Base-by-base conservation (phyloP, 2,888 invertebrate genomes). In the Adela reaumurella region DNA sequence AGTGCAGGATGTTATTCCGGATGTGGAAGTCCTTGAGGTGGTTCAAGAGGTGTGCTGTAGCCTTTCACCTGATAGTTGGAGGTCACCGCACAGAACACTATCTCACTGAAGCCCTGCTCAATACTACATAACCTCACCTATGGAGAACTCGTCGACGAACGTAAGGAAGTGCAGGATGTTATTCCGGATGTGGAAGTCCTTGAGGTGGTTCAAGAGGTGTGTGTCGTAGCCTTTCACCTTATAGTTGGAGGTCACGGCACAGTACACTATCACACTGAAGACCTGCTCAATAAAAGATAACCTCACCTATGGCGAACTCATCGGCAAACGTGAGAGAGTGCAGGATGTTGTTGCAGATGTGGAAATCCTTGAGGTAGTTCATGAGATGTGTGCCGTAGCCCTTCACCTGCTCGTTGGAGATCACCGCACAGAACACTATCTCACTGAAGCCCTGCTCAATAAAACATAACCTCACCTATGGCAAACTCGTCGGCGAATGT, bases 381-480 rank as follows among this genome's bases (percentile, higher is more conserved):
- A 99, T 99, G 0, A n/a, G n/a, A n/a, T 94, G 93, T n/a, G n/a
- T n/a, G 96, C 99, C 98, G 69, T 99, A 99, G 3, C 98, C 98
- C 69, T 96, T 92, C 28, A 95, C 94, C 71, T 99, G 98, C 66
- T 97, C 94, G 63, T 93, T 93, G 41, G 94, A 93, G 0, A 94
- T 94, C 44, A 99, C 93, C 4, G 97, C 98, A 67, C 97, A 97
- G 72, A 99, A 99, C 0, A 99, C 99, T 58, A 99, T 97, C 73
- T 99, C 98, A 1, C 96, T 94, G 74, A 99, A 99, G 2, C 97
- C 97, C 74, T 92, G 59, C 10, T 11, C 35, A 29, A 10, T 11
- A 91, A n/a, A 71, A n/a, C n/a, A n/a, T n/a, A n/a, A n/a, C n/a
- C n/a, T n/a, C n/a, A n/a, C n/a, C n/a, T n/a, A n/a, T 97, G 97